Evolutionary conservation across 2,113 vertebrate species (phyloP).

Genomic region (Leucosticte australis): DNA sequence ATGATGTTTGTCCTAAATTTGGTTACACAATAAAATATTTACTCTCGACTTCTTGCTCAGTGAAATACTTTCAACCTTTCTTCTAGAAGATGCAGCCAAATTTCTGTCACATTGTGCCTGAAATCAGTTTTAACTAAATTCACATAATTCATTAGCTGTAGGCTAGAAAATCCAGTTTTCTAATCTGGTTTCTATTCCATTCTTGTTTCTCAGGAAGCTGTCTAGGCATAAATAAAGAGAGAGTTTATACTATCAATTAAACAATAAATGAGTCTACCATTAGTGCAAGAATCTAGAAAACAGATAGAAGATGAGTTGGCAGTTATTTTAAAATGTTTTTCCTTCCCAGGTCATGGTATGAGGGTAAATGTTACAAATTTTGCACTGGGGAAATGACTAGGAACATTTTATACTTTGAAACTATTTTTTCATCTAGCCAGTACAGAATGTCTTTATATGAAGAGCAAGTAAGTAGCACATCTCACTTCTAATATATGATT

Average conservation of each 20-base stretch:
- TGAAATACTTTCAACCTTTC: constrained; percentile 44
- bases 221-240: not conserved
- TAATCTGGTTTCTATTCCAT: constrained; percentile 49
- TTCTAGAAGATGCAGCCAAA: constrained; percentile 27
- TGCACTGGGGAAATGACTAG: not conserved
- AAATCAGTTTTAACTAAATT: constrained; percentile 49
- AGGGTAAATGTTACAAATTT: not conserved
- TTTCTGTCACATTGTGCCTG: constrained; percentile 37
- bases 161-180: constrained; percentile 10
- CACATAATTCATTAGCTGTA: not conserved
- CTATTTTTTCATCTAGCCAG: not conserved
- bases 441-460: not conserved
- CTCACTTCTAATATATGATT: not conserved
- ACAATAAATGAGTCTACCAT: not conserved
- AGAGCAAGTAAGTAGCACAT: not conserved
- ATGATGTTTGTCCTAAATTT: constrained; percentile 10
- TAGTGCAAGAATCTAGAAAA: not conserved
- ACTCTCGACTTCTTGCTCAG: constrained; percentile 24
- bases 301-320: not conserved
- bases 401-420: not conserved
- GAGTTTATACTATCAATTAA: not conserved
- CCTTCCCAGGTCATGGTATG: not conserved
- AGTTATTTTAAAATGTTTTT: not conserved
- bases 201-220: constrained; percentile 18
- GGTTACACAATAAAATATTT: constrained; percentile 47